A percentile compares a stretch with the other conserved stretches of the same genome.
phyloP scores from a whole-genome alignment of 64 coral and sea anemone genomes.

The Orbicella faveolata region DNA sequence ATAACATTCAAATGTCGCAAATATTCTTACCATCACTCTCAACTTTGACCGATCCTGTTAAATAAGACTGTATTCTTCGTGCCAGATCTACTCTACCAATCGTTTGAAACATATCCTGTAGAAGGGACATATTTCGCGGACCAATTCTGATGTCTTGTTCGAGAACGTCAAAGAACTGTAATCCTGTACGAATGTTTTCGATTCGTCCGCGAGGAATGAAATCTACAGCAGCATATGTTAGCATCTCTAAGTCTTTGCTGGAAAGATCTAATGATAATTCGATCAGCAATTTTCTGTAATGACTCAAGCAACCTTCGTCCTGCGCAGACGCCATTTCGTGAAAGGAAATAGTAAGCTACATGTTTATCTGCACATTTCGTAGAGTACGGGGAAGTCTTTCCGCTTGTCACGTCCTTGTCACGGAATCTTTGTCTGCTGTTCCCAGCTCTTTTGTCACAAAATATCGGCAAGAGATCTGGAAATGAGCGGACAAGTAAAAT shows the following conservation, averaged over 20 bases:
- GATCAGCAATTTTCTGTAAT: neutral
- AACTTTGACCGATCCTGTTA: neutral
- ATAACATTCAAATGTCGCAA: neutral
- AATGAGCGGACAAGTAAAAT: neutral
- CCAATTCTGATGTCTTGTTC: neutral
- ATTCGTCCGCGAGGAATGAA: neutral
- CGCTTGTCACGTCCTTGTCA: neutral
- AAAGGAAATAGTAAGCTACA: neutral
- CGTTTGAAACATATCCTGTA: neutral
- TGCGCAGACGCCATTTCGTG: neutral
- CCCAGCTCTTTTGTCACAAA: neutral
- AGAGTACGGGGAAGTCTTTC: neutral
- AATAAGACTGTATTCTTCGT: neutral
- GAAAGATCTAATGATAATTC: neutral
- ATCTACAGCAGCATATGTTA: neutral
- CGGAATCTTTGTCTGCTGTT: neutral
- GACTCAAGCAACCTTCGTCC: neutral
- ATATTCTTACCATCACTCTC: neutral
- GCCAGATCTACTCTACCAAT: slow-evolving; percentile 5
- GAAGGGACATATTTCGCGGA: neutral
- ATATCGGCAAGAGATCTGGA: neutral
- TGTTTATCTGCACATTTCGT: neutral
- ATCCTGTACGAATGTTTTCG: neutral
- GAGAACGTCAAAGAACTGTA: neutral
- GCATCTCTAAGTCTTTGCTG: neutral